phyloP scores from a whole-genome alignment of 2,113 vertebrate species.

The Limanda limanda region DNA sequence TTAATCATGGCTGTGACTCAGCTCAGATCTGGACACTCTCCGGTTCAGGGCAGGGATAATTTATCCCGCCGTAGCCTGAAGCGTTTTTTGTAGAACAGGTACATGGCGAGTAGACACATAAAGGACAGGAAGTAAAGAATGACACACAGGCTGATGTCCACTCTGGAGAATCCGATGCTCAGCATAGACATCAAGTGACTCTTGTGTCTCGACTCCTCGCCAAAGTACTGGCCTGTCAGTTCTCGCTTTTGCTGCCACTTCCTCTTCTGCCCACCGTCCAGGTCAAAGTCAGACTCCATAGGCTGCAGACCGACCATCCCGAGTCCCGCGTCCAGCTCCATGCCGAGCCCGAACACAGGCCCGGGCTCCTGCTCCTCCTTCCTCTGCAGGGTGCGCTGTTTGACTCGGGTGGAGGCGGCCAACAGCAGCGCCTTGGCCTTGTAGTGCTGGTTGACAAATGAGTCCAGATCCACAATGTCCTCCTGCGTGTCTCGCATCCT shows the following conservation, averaged over 20 bases:
- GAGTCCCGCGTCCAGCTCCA: constrained; percentile 52
- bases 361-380: constrained; percentile 63
- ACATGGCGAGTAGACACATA: constrained; percentile 90
- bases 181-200: constrained; percentile 86
- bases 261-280: constrained; percentile 32
- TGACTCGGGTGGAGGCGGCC: constrained; percentile 56
- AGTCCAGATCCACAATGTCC: constrained; percentile 90
- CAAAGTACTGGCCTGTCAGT: constrained; percentile 57
- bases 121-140: constrained; percentile 89
- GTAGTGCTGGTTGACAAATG: constrained; percentile 85
- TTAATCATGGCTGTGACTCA: not conserved
- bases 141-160: constrained; percentile 91
- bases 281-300: constrained; percentile 37
- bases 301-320: constrained; percentile 72
- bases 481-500: constrained; percentile 62
- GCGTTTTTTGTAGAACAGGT: constrained; percentile 87
- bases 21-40: not conserved
- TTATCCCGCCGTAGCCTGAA: constrained; percentile 75
- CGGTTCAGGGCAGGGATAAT: constrained; percentile 66
- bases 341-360: constrained; percentile 38
- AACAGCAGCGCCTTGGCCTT: constrained; percentile 80
- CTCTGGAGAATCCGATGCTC: constrained; percentile 87
- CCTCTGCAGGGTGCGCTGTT: constrained; percentile 64
- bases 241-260: constrained; percentile 69
- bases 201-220: constrained; percentile 21